Evolutionary conservation across 2,113 vertebrate genomes (phyloP).

Genomic region (Apus apus): DNA sequence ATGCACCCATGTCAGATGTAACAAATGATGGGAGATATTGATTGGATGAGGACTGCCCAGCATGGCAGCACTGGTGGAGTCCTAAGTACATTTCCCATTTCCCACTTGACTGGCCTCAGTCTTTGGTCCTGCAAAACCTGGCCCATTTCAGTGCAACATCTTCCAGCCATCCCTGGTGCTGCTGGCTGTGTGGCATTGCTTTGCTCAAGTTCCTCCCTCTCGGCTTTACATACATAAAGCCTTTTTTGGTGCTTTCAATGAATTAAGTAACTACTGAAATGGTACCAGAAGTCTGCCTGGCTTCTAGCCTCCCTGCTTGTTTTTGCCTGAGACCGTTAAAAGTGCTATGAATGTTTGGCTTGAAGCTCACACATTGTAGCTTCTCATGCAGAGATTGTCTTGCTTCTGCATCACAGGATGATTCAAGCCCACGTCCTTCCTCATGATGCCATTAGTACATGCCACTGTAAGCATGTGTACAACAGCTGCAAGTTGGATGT

Average conservation of each 20-base stretch:
- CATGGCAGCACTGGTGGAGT: neutral
- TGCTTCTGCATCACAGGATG: neutral
- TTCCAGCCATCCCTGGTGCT: neutral
- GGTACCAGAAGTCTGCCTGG: neutral
- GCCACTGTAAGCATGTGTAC: neutral
- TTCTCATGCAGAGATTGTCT: neutral
- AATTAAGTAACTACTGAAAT: neutral
- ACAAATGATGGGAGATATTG: accelerated
- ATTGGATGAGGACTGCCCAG: neutral
- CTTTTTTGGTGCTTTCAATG: neutral
- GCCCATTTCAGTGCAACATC: neutral
- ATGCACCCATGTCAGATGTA: neutral
- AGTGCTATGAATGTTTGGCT: neutral
- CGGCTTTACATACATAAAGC: neutral
- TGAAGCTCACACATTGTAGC: neutral
- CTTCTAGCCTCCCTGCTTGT: neutral
- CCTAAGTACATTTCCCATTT: neutral
- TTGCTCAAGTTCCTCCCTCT: neutral
- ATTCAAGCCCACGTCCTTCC: neutral
- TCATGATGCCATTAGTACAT: neutral
- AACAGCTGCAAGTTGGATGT: neutral
- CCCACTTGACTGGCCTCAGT: neutral
- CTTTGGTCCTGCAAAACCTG: neutral
- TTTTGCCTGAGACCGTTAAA: neutral
- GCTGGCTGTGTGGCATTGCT: neutral